Percentiles rank a stretch among this genome's conserved stretches.
phyloP scores from a whole-genome alignment of 2,113 vertebrate species.

The Scomber japonicus region DNA sequence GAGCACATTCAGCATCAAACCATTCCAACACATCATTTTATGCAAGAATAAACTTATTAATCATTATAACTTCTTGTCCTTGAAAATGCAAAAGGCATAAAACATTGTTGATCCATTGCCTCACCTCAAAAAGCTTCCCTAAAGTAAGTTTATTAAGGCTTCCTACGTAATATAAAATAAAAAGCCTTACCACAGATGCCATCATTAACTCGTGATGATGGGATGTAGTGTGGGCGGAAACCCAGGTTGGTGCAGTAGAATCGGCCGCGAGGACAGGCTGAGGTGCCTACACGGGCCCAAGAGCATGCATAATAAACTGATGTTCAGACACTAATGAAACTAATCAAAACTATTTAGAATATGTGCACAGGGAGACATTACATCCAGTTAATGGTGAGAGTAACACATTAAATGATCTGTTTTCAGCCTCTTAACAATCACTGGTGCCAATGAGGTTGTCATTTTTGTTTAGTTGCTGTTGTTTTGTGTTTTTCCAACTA shows the following conservation, averaged over 20 bases:
- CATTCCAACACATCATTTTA: neutral
- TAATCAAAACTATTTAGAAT: neutral
- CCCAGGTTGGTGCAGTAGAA: constrained; percentile 91
- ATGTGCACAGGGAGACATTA: neutral
- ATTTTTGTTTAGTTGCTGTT: neutral
- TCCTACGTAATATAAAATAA: neutral
- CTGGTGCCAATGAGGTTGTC: neutral
- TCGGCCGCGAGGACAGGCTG: constrained; percentile 87
- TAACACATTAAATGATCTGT: neutral
- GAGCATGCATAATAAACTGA: neutral
- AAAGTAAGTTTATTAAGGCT: constrained; percentile 25
- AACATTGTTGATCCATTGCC: constrained; percentile 6
- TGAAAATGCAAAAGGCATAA: constrained; percentile 26
- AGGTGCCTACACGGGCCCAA: constrained; percentile 80
- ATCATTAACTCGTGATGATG: constrained; percentile 79
- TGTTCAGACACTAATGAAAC: neutral
- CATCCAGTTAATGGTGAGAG: neutral
- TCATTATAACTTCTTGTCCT: constrained; percentile 17
- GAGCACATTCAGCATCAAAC: neutral
- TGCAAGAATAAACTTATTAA: constrained; percentile 6
- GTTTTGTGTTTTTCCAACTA: no score
- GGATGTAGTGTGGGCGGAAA: constrained; percentile 85
- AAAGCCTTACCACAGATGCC: constrained; percentile 77
- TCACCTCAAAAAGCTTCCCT: constrained; percentile 18
- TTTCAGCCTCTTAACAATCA: neutral